Percentiles rank a stretch among this genome's conserved stretches.
Conservation (phyloP, 2,888 invertebrate species). For the Cephus sareptanus region DNA sequence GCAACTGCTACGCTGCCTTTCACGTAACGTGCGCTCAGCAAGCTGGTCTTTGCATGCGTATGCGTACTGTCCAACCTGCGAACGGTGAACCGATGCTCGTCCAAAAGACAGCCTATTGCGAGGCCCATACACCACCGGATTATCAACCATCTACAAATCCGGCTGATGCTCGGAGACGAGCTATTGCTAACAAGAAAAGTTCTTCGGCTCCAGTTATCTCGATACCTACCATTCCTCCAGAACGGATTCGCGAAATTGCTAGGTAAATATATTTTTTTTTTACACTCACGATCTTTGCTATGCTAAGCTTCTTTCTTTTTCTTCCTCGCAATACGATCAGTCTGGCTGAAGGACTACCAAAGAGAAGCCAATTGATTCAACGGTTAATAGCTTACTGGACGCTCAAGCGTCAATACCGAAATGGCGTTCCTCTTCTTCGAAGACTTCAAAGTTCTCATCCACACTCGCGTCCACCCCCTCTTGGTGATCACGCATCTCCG, state of each 20-base stretch:
- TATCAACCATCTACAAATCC: conserved; percentile 62
- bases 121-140: conserved; percentile 87
- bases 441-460: conserved; percentile 77
- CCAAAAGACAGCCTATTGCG: conserved; percentile 96
- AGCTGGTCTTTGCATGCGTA: conserved; percentile 94
- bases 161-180: conserved; percentile 65
- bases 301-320: not conserved
- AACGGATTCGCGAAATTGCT: conserved; percentile 89
- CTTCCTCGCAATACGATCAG: conserved; percentile 28
- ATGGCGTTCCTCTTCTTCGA: conserved; percentile 93
- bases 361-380: conserved; percentile 87
- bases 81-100: conserved; percentile 84
- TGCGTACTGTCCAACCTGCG: conserved; percentile 85
- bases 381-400: conserved; percentile 97
- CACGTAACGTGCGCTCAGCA: conserved; percentile 99
- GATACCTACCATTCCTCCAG: conserved; percentile 92
- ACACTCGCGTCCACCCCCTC: conserved; percentile 56
- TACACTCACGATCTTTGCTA: conserved; percentile 3
- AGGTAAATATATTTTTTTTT: conserved; percentile 72
- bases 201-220: conserved; percentile 91
- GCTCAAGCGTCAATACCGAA: conserved; percentile 91
- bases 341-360: conserved; percentile 69
- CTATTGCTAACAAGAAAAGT: conserved; percentile 77
- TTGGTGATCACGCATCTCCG: conserved; percentile 52
- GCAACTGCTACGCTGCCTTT: conserved; percentile 96